A percentile compares a stretch with the other conserved stretches of the same genome.
These are phyloP conservation scores for Manis javanica DNA, from an alignment of 2,797 vertebrate genomes.

Conservation along the genomic window DNA sequence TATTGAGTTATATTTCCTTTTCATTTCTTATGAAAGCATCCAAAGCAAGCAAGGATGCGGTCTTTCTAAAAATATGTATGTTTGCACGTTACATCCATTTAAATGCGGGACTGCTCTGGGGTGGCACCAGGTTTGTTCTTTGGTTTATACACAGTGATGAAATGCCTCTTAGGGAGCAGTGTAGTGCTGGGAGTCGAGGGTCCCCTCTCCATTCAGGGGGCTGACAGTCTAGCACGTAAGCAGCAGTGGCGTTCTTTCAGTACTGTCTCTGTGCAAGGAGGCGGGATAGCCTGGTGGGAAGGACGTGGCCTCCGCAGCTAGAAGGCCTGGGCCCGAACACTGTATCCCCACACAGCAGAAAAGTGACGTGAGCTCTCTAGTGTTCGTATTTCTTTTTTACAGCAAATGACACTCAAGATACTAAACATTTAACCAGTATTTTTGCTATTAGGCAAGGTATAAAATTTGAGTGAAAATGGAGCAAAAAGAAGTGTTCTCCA, in stretches of 20 bases:
- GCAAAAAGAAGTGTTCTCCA: slow-evolving; percentile 2
- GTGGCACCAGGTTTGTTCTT: background rate
- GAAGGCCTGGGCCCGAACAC: background rate
- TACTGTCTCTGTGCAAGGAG: background rate
- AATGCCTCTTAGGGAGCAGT: background rate
- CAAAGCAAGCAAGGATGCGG: background rate
- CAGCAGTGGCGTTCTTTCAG: background rate
- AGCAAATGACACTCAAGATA: background rate
- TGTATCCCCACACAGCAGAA: background rate
- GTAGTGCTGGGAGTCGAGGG: rapidly evolving
- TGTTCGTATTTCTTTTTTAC: slow-evolving; percentile 13
- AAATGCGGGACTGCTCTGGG: background rate
- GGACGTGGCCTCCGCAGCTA: background rate
- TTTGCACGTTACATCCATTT: background rate
- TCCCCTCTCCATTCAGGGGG: background rate
- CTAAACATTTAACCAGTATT: slow-evolving; percentile 16
- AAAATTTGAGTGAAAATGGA: slow-evolving; percentile 47
- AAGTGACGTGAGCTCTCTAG: background rate
- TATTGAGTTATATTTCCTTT: slow-evolving; percentile 6
- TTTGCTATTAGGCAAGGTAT: slow-evolving; percentile 3
- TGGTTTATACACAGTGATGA: background rate
- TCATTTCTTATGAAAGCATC: background rate
- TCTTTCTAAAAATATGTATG: background rate
- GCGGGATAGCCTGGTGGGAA: rapidly evolving
- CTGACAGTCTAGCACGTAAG: background rate